phyloP scores from a whole-genome alignment of 2,113 vertebrate species.

The Noturus placidus region DNA sequence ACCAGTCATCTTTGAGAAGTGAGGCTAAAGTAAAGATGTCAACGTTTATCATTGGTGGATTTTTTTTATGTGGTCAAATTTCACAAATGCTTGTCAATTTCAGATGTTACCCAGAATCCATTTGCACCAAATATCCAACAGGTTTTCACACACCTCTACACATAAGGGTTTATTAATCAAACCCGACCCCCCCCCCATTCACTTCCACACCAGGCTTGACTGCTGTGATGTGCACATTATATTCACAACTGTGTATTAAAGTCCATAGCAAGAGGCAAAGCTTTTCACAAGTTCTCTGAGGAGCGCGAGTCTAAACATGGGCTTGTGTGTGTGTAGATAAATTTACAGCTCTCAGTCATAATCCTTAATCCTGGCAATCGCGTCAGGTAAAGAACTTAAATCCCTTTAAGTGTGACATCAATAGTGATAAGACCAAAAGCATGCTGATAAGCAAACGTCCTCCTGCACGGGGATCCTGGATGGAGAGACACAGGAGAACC shows the following conservation, averaged over 20 bases:
- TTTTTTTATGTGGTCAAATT: not conserved
- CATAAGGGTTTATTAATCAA: not conserved
- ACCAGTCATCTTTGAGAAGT: not conserved
- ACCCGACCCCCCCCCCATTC: too few relatives aligned
- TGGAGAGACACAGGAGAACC: not conserved
- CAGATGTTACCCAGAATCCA: not conserved
- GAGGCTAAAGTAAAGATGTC: not conserved
- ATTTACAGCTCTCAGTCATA: conserved; percentile 44
- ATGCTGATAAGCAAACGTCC: conserved; percentile 38
- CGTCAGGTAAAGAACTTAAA: conserved; percentile 47
- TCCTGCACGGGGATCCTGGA: not conserved
- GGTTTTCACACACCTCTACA: not conserved
- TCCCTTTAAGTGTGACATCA: conserved; percentile 46
- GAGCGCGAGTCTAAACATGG: conserved; percentile 18
- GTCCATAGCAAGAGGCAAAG: conserved; percentile 28
- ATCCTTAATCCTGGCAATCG: conserved; percentile 45
- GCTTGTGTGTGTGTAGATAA: conserved; percentile 42
- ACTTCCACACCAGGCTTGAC: not conserved
- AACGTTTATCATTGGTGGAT: not conserved
- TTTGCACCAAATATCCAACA: not conserved
- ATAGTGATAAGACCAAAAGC: conserved; percentile 44
- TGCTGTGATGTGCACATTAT: conserved; percentile 44
- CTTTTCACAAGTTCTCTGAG: not conserved
- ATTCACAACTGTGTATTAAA: not conserved
- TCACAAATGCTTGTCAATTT: not conserved